Evolutionary conservation across 2,797 vertebrate genomes (phyloP), one percentile per base, ranked within the genome.

Genomic region (Thaleichthys pacificus): DNA sequence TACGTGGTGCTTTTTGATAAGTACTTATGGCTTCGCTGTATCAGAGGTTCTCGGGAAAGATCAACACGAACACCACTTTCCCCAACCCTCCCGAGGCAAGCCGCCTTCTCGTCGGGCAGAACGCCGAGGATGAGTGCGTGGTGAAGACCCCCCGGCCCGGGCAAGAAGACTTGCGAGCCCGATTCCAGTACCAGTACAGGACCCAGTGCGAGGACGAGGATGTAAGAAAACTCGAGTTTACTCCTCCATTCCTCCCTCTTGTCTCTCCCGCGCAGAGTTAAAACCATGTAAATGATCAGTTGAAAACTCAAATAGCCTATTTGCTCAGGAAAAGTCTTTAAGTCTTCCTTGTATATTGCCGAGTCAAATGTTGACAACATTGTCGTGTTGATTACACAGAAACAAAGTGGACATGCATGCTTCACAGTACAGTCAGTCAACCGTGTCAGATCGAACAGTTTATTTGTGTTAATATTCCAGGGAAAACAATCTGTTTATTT

Each of bases 41-140:
- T 84, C 94, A 96, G 89, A 85, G 95, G 72, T 94, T 97, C 88
- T 90, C 93, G 19, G 95, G 95, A 76, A 95, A 95, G 93, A 97
- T 98, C 91, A 95, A 96, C 93, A 95, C 96, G 60, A 95, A 93
- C 84, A 92, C 91, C 24, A 94, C 95, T 30, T 97, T 97, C 85
- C 96, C 96, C 2, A 77, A 87, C 62, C 92, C 94, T 15, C 95
- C 96, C 22, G 97, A 97, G 90, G 95, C 93, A 21, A 96, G 95
- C 78, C 96, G 76, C 68, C 95, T 96, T 70, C 94, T 98, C 84
- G 94, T 93, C 19, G 87, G 91, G 77, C 93, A 85, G 61, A 86
- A 86, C 57, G 84, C 80, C 15, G 95, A 95, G 69, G 95, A 93
- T 75, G 95, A 95, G 76, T 74, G 58, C 19, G 87, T 83, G 65